phyloP scores from a whole-genome alignment of 2,888 invertebrate species.

The Watsonalla cultraria region DNA sequence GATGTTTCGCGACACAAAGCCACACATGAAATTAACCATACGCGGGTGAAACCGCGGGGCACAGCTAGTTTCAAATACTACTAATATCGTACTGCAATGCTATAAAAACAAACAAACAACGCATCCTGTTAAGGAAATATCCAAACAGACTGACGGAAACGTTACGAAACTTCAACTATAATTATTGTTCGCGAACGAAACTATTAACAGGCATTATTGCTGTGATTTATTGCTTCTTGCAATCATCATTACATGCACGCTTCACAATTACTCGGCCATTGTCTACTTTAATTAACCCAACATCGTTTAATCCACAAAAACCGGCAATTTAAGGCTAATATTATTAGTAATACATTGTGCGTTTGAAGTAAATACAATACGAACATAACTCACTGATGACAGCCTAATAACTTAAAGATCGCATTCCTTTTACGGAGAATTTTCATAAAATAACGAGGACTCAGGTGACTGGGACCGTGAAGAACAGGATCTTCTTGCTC shows the following conservation, averaged over 20 bases:
- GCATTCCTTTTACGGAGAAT: too few relatives aligned
- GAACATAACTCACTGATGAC: too few relatives aligned
- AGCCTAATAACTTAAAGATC: too few relatives aligned
- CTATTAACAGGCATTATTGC: constrained; percentile 41
- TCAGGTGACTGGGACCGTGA: too few relatives aligned
- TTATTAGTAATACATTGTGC: not conserved
- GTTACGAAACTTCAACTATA: constrained; percentile 39
- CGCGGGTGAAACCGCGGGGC: too few relatives aligned
- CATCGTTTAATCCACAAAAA: not conserved
- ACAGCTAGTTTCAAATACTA: not conserved
- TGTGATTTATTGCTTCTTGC: constrained; percentile 24
- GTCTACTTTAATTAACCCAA: constrained; percentile 8
- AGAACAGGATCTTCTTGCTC: too few relatives aligned
- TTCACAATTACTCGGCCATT: constrained; percentile 15
- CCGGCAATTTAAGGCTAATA: not conserved
- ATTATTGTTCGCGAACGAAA: constrained; percentile 45
- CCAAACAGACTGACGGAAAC: constrained; percentile 12
- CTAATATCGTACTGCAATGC: not conserved
- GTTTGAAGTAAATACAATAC: too few relatives aligned
- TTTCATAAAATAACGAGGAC: too few relatives aligned
- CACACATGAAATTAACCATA: too few relatives aligned
- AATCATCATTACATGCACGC: constrained; percentile 27
- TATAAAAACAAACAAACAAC: not conserved
- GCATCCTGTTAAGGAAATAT: not conserved
- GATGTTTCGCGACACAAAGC: too few relatives aligned